Conservation (phyloP, 2,888 invertebrate species). For the Pachliopta kotzebuea region DNA sequence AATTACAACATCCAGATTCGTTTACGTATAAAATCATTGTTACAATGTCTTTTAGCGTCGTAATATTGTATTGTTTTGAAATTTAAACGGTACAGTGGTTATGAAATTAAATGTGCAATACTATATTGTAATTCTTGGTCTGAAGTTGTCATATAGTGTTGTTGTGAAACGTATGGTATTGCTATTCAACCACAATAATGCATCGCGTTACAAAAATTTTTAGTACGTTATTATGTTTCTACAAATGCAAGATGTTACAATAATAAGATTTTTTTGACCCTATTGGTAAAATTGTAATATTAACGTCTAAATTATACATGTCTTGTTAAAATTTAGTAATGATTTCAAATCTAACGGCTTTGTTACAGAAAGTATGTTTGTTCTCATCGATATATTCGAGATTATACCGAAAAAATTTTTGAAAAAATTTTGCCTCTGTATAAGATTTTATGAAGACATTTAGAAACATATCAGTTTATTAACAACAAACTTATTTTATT, state of each 20-base stretch:
- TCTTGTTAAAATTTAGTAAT: too few species aligned
- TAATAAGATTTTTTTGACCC: not conserved
- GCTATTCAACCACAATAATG: not conserved
- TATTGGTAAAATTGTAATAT: too few species aligned
- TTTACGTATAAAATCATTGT: not conserved
- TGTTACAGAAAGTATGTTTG: too few species aligned
- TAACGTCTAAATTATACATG: too few species aligned
- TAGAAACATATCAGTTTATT: not conserved
- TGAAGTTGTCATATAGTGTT: not conserved
- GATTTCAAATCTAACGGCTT: too few species aligned
- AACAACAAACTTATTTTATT: not conserved
- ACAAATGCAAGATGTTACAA: not conserved
- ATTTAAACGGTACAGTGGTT: constrained; percentile 8
- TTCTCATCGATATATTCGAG: not conserved
- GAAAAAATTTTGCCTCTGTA: too few species aligned
- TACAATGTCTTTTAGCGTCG: not conserved
- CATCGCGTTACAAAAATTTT: not conserved
- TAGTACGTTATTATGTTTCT: not conserved
- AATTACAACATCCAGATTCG: not conserved
- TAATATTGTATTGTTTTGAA: constrained; percentile 14
- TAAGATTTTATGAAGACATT: not conserved
- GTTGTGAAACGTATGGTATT: not conserved
- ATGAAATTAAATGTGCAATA: not conserved
- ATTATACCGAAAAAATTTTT: not conserved
- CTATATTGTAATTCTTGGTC: constrained; percentile 1